Percentiles rank a stretch among this genome's conserved stretches.
Conservation (phyloP, 1,140 invertebrate genomes). For the Drosophila kepulauana region DNA sequence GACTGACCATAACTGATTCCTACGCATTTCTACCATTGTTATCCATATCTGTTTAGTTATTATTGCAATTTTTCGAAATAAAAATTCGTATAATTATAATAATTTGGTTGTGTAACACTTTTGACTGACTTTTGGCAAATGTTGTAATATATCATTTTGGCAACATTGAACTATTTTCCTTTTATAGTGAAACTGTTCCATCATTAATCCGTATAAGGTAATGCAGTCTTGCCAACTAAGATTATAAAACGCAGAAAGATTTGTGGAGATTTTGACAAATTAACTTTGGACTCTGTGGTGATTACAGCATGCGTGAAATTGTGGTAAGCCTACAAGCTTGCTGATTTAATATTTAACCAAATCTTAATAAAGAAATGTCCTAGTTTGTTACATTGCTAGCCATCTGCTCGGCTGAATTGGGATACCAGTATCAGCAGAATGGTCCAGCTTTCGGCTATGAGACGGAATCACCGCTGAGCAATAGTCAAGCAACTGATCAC, state of each 20-base stretch:
- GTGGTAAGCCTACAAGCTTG: conserved; percentile 47
- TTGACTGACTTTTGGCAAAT: conserved; percentile 13
- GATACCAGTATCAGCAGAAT: conserved; percentile 62
- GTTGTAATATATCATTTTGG: conserved; percentile 35
- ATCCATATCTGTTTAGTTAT: conserved; percentile 48
- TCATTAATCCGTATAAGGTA: conserved; percentile 45
- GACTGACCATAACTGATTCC: conserved; percentile 53
- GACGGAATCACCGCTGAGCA: background rate
- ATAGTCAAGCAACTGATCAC: conserved; percentile 12
- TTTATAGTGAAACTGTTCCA: conserved; percentile 37
- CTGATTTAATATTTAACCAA: background rate
- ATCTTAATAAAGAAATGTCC: conserved; percentile 10
- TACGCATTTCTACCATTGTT: conserved; percentile 55
- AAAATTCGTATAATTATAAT: conserved; percentile 39
- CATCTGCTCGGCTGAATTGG: conserved; percentile 54
- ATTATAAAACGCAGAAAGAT: conserved; percentile 66
- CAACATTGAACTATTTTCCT: conserved; percentile 71
- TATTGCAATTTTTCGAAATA: conserved; percentile 50
- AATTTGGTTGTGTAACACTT: conserved; percentile 38
- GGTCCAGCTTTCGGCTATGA: conserved; percentile 24
- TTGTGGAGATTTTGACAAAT: conserved; percentile 39
- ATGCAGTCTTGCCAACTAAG: conserved; percentile 5
- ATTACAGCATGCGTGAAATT: conserved; percentile 64
- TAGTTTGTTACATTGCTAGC: conserved; percentile 55
- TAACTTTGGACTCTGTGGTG: conserved; percentile 36